Percentiles rank a stretch among this genome's conserved stretches.
phyloP scores from a whole-genome alignment of 2,113 vertebrate species.

The Oryzias javanicus region DNA sequence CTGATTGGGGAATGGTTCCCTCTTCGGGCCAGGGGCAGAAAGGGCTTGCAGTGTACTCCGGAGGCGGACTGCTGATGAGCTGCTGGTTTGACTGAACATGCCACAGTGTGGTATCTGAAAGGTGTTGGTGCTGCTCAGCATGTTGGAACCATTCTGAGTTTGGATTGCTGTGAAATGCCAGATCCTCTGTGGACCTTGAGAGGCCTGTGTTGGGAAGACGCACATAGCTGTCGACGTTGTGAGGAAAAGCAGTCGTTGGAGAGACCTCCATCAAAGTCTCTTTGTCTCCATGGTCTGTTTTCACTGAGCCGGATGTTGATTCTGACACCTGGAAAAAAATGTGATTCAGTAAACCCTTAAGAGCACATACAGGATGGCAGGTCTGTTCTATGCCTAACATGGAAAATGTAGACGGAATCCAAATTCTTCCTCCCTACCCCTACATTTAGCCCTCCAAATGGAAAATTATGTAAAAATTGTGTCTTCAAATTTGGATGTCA shows the following conservation, averaged over 20 bases:
- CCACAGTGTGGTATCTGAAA: neutral
- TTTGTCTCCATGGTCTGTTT: neutral
- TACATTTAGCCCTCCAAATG: no score
- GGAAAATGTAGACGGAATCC: no score
- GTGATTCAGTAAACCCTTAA: neutral
- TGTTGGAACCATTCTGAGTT: neutral
- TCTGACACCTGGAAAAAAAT: neutral
- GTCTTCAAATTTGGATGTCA: no score
- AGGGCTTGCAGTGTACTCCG: neutral
- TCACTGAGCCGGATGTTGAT: neutral
- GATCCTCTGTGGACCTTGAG: constrained; percentile 49
- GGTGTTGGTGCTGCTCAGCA: constrained; percentile 1
- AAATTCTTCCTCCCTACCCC: no score
- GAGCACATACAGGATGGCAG: no score
- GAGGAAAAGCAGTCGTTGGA: neutral
- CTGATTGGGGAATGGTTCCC: constrained; percentile 24
- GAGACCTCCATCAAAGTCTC: neutral
- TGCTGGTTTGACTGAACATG: neutral
- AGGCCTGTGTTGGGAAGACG: constrained; percentile 32
- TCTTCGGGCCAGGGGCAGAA: constrained; percentile 36
- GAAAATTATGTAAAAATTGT: no score
- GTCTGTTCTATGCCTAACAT: no score
- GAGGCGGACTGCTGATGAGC: neutral
- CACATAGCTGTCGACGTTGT: constrained; percentile 32
- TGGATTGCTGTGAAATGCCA: constrained; percentile 1